Evolutionary conservation across 2,888 invertebrate species (phyloP).

Genomic region (Drosophila meridiana): DNA sequence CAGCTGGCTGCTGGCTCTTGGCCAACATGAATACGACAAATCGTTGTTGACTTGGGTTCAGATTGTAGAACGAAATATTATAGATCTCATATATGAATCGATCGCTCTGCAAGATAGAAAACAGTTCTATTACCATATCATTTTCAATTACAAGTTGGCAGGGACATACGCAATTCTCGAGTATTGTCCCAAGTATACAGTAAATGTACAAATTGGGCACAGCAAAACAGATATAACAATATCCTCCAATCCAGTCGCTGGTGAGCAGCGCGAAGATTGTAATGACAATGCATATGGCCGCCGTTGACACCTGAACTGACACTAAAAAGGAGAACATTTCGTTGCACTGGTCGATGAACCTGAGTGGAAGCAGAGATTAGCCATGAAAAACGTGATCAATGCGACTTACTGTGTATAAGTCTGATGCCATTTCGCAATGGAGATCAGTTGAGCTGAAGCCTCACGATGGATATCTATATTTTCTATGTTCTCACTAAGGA

Average conservation of each 20-base stretch:
- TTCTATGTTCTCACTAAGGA: background rate
- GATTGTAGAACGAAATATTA: constrained; percentile 58
- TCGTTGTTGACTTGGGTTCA: constrained; percentile 47
- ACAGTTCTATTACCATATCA: no score
- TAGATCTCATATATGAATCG: constrained; percentile 53
- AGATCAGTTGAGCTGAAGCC: background rate
- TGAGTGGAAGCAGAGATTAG: background rate
- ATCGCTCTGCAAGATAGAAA: constrained; percentile 43
- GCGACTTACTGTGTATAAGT: constrained; percentile 21
- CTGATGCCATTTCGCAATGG: constrained; percentile 26
- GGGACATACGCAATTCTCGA: constrained; percentile 54
- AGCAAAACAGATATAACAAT: constrained; percentile 48
- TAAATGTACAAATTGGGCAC: constrained; percentile 64
- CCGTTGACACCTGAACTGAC: constrained; percentile 50
- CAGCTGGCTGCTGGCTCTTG: constrained; percentile 41
- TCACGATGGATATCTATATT: fast-evolving
- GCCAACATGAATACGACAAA: constrained; percentile 52
- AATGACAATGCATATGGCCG: constrained; percentile 56
- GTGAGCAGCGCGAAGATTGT: constrained; percentile 60
- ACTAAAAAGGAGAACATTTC: constrained; percentile 48
- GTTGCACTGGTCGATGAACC: constrained; percentile 57
- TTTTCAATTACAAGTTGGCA: no score
- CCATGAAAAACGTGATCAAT: fast-evolving
- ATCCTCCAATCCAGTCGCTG: constrained; percentile 63
- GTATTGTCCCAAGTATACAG: constrained; percentile 67